Base-by-base conservation (phyloP, 2,113 vertebrate species). In the Podiceps cristatus region DNA sequence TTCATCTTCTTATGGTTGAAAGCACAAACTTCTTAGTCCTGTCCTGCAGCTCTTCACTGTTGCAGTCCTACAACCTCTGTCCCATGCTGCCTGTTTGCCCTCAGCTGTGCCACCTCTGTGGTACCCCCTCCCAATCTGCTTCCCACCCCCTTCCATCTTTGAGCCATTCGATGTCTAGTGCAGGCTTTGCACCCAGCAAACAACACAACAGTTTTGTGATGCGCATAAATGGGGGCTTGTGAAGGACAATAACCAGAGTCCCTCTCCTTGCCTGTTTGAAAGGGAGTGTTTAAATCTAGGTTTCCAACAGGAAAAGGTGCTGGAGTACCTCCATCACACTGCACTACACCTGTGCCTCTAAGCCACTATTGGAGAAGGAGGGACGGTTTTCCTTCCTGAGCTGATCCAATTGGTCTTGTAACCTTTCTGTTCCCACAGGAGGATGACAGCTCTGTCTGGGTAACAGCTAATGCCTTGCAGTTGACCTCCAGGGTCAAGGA, bases 401-500 rank as follows among this genome's bases (percentile, higher is more conserved):
- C 86, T 91, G 80, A 66, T 96, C 91, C 89, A 63, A 90, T 42
- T 77, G 93, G 92, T 80, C 94, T 84, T 60, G 58, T 53, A 89
- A 89, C 88, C 78, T 93, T 95, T 96, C 3, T 42, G 81, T 90
- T 93, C 95, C 81, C 93, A 86, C 63, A 33, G 25, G 82, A 93
- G 47, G 62, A 37, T 59, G 94, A 85, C 77, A 83, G 81, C 86
- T 79, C 96, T 86, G 87, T 49, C 92, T 88, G 71, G 88, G 88
- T 85, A 96, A 81, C 96, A 94, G 98, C 96, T 98, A 98, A 98
- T 98, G 98, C 98, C 25, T 98, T 63, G 88, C 97, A 74, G 86
- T 97, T 98, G 98, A 99, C 98, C 98, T 99, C 98, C 98, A 98
- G 98, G 98, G 98, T 99, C 98, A 98, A 98, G 98, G 98, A 98